A percentile compares a stretch with the other conserved stretches of the same genome.
Evolutionary conservation across 2,888 invertebrate genomes (phyloP).

Genomic region (Tipula confusa): DNA sequence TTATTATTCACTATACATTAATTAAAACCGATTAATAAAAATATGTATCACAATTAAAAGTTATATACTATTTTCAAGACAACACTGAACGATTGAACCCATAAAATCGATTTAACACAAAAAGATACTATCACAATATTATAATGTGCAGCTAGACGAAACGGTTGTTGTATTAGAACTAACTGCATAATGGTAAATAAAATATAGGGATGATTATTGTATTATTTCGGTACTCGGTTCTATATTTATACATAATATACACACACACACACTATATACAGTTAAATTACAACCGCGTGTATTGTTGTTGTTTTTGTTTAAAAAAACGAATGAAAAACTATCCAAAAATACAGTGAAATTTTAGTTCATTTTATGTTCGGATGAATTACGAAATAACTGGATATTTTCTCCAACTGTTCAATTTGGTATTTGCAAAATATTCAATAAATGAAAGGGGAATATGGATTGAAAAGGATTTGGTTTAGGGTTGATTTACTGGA

Average conservation of each 20-base stretch:
- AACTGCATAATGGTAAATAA: not conserved
- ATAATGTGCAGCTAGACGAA: not conserved
- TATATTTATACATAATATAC: constrained; percentile 21
- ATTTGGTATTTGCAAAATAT: not conserved
- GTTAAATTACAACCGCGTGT: constrained; percentile 7
- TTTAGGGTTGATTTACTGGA: not conserved
- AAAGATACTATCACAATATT: not conserved
- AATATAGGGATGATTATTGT: constrained; percentile 4
- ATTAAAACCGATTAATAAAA: constrained; percentile 1
- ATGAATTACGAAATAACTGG: not conserved
- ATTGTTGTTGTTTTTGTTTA: not conserved
- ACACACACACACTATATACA: no score
- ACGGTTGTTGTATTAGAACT: not conserved
- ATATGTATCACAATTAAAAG: not conserved
- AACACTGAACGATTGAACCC: not conserved
- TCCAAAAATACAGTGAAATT: not conserved
- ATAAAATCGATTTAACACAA: not conserved
- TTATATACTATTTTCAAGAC: not conserved
- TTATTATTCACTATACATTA: not conserved
- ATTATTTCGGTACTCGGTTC: not conserved
- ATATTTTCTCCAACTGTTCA: not conserved
- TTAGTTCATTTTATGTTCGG: not conserved
- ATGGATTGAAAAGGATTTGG: not conserved
- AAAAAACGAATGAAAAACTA: not conserved
- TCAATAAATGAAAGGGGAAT: not conserved